These are phyloP conservation scores for Solenodon paradoxus DNA, from an alignment of 2,113 vertebrate genomes.

Conservation along the genomic window DNA sequence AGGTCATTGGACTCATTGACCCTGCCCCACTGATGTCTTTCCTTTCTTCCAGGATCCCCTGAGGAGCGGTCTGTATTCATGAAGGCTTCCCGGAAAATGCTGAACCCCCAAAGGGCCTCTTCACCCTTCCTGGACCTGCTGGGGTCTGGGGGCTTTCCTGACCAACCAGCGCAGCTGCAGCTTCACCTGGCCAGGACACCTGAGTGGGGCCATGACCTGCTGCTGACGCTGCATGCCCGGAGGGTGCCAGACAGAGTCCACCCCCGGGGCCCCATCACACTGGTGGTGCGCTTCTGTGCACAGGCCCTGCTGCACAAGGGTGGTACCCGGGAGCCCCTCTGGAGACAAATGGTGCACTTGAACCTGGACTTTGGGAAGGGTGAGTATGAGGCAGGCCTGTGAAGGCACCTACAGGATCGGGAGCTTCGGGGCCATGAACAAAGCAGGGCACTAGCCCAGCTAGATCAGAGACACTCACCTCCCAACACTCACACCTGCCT, in stretches of 20 bases:
- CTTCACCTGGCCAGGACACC: conserved; percentile 67
- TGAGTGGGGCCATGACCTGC: conserved; percentile 73
- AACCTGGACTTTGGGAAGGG: conserved; percentile 68
- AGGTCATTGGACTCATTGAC: not conserved
- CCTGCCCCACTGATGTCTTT: not conserved
- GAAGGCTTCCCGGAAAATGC: conserved; percentile 67
- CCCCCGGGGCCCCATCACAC: not conserved
- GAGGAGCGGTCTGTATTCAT: conserved; percentile 74
- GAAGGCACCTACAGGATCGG: not conserved
- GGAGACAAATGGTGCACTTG: conserved; percentile 68
- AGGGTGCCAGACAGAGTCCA: conserved; percentile 10
- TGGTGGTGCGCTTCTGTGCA: conserved; percentile 60
- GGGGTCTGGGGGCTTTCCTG: not conserved
- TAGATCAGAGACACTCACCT: not conserved
- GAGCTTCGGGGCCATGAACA: not conserved
- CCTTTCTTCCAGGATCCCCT: conserved; percentile 62
- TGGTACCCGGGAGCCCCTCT: conserved; percentile 59
- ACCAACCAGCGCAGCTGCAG: conserved; percentile 33
- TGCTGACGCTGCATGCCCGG: conserved; percentile 43
- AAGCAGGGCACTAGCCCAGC: not conserved
- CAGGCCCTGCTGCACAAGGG: conserved; percentile 74
- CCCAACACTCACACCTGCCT: fast-evolving
- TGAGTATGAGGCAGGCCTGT: conserved; percentile 37
- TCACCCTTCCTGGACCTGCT: conserved; percentile 49
- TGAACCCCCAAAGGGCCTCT: conserved; percentile 9